Base-by-base conservation (phyloP, 2,888 invertebrate species). In the Willowsia nigromaculata region DNA sequence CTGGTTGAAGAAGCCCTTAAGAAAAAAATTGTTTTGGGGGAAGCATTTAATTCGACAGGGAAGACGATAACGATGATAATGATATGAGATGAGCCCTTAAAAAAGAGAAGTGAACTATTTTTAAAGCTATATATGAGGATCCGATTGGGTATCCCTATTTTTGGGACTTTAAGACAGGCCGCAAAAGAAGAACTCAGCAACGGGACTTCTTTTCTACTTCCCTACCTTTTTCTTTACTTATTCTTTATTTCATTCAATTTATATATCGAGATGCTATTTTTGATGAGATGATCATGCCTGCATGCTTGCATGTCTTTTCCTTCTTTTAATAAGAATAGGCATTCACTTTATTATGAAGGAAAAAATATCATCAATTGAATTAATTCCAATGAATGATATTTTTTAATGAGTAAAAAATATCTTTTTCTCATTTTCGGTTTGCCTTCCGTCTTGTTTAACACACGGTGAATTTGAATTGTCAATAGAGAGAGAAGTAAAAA, bases 381-480 rank as follows among this genome's bases (percentile, higher is more conserved):
- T 62, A 62, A 62, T 62, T 62, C 68, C 18, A 68, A 68, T 68
- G 68, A 68, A 68, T 68, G 68, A 68, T 68, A 68, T 37, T 68
- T 68, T 68, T 68, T 65, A 71, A 71, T 71, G 71, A 71, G 71
- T 71, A 71, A 71, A 68, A 71, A 71, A 71, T 71, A 71, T 40
- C 33, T 15, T 59, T 22, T 59, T 25, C n/a, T n/a, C n/a, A n/a
- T 59, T 59, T 37, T 37, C n/a, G 30, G n/a, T 65, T 37, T 65
- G 30, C 37, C 30, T 65, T 65, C 37, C 65, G 30, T 65, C 56
- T 15, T 43, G 1, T 43, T 43, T 43, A 9, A 13, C 11, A 37
- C 37, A 37, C 9, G 43, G 43, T 1, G 62, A 6, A 62, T 62
- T 13, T 1, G 62, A 30, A 22, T 56, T 56, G 56, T 56, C 22